Percentiles rank a stretch among this genome's conserved stretches.
phyloP scores from a whole-genome alignment of 2,888 invertebrate genomes.

The Tigriopus californicus region DNA sequence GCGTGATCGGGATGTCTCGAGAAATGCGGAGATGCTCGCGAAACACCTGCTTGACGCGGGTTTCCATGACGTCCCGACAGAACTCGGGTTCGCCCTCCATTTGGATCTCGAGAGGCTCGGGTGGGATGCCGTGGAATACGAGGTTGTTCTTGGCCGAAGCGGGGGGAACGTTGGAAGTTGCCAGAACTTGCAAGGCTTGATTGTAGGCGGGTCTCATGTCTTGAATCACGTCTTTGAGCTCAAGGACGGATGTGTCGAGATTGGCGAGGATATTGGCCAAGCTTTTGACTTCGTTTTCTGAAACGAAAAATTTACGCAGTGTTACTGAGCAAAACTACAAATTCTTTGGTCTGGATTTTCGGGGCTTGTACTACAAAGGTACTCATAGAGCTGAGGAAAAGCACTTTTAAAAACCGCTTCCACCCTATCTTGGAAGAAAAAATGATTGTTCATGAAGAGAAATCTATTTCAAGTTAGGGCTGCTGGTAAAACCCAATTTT shows the following conservation, averaged over 20 bases:
- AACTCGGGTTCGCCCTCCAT: slow-evolving; percentile 2
- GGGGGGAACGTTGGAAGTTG: not conserved
- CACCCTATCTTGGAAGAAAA: too few species aligned
- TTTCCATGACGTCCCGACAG: slow-evolving; percentile 3
- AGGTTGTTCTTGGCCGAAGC: not conserved
- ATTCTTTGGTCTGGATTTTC: too few species aligned
- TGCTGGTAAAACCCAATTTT: too few species aligned
- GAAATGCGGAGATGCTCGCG: slow-evolving; percentile 3
- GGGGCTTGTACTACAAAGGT: too few species aligned
- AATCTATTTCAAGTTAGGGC: too few species aligned
- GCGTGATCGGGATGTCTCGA: not conserved
- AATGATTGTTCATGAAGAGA: too few species aligned
- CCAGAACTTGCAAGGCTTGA: not conserved
- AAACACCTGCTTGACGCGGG: not conserved
- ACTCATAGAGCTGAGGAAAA: too few species aligned
- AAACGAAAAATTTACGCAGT: too few species aligned
- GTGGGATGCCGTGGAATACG: not conserved
- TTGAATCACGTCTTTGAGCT: not conserved
- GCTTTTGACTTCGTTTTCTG: not conserved
- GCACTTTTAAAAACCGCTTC: too few species aligned
- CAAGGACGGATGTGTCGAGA: not conserved
- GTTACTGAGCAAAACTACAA: too few species aligned
- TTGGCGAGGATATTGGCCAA: not conserved
- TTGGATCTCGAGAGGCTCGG: slow-evolving; percentile 1
- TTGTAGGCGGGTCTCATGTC: not conserved